These are phyloP conservation scores for Azemiops feae DNA, from an alignment of 2,113 vertebrate species.

Conservation along the genomic window DNA sequence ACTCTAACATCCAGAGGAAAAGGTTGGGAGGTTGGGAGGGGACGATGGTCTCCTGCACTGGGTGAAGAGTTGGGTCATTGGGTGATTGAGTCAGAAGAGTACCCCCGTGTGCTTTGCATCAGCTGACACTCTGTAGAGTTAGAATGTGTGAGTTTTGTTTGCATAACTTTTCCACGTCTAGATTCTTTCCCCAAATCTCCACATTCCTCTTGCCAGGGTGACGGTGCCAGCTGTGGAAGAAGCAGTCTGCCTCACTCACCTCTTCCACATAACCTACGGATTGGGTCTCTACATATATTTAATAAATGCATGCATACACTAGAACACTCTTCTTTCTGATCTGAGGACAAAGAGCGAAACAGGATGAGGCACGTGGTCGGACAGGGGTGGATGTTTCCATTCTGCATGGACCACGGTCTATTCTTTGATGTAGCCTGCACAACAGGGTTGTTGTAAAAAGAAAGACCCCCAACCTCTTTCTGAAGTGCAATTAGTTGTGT, in stretches of 20 bases:
- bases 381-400: not conserved
- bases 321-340: not conserved
- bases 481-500: not conserved
- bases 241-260: not conserved
- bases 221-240: not conserved
- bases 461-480: not conserved
- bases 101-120: not conserved
- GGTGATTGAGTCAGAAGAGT: not conserved
- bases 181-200: not conserved
- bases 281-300: not conserved
- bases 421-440: not conserved
- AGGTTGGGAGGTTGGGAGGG: not conserved
- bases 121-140: not conserved
- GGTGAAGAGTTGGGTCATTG: not conserved
- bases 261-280: not conserved
- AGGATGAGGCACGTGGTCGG: rapidly evolving
- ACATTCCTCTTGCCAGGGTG: not conserved
- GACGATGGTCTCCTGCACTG: not conserved
- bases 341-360: not conserved
- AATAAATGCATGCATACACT: not conserved
- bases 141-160: not conserved
- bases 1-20: not conserved
- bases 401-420: not conserved
- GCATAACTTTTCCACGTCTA: not conserved
- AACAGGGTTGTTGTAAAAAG: not conserved